phyloP scores from a whole-genome alignment of 2,113 vertebrate species.

The Perca schrenkii region DNA sequence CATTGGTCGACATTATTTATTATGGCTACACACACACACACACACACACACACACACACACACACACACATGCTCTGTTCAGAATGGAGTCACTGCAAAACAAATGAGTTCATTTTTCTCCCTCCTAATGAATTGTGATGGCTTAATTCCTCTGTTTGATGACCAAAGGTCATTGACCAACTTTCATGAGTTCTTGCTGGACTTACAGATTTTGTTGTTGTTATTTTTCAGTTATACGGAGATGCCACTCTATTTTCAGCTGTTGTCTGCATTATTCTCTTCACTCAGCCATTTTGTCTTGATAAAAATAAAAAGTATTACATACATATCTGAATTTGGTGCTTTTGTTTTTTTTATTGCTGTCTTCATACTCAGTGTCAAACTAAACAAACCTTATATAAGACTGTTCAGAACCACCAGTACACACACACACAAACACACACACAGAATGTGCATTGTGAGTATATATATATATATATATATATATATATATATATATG shows the following conservation, averaged over 20 bases:
- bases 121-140: constrained; percentile 80
- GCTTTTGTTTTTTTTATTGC: constrained; percentile 35
- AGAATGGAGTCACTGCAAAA: constrained; percentile 90
- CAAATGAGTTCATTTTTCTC: constrained; percentile 88
- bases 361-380: not conserved
- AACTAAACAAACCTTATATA: not conserved
- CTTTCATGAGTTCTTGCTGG: constrained; percentile 74
- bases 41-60: constrained; percentile 78
- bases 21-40: constrained; percentile 85
- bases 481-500: not conserved
- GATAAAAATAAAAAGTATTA: constrained; percentile 83
- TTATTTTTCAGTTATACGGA: constrained; percentile 84
- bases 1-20: constrained; percentile 98
- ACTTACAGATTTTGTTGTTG: constrained; percentile 82
- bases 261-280: constrained; percentile 98
- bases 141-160: constrained; percentile 80
- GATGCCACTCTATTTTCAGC: constrained; percentile 92
- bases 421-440: not conserved
- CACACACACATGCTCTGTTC: constrained; percentile 88
- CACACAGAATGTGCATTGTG: not conserved
- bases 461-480: not conserved
- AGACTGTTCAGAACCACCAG: not conserved
- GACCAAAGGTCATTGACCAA: constrained; percentile 98
- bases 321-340: constrained; percentile 71
- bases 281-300: constrained; percentile 98